Evolutionary conservation across 2,797 vertebrate genomes (phyloP).

Genomic region (Enteromius thamalakanensis): DNA sequence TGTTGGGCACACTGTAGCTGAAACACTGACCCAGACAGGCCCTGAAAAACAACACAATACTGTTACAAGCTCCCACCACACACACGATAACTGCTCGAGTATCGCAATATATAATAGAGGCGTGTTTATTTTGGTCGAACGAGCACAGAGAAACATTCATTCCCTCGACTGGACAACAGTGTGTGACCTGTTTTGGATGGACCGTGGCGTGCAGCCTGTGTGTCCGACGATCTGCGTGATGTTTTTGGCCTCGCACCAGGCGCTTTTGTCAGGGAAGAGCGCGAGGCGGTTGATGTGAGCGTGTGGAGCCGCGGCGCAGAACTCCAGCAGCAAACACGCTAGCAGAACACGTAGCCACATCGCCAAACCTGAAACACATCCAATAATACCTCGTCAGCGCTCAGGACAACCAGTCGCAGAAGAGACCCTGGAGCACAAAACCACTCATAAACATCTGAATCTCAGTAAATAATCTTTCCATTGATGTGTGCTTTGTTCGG

Average conservation of each 20-base stretch:
- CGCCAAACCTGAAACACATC: slow-evolving; percentile 49
- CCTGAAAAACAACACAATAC: slow-evolving; percentile 30
- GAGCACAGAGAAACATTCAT: neutral
- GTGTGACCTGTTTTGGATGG: slow-evolving; percentile 96
- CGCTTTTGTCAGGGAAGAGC: slow-evolving; percentile 97
- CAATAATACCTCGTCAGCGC: no score
- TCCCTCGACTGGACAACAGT: neutral
- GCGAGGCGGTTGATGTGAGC: slow-evolving; percentile 96
- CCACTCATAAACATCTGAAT: no score
- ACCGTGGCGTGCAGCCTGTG: slow-evolving; percentile 93
- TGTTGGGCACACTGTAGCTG: slow-evolving; percentile 99
- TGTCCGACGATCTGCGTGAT: slow-evolving; percentile 99
- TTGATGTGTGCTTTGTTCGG: no score
- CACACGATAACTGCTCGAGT: neutral
- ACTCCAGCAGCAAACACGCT: slow-evolving; percentile 78
- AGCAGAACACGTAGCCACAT: slow-evolving; percentile 82
- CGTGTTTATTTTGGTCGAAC: neutral
- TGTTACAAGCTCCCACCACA: neutral
- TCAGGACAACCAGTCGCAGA: no score
- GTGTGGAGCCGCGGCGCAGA: slow-evolving; percentile 84
- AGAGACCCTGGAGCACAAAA: no score
- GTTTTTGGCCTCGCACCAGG: slow-evolving; percentile 99
- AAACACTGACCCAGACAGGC: slow-evolving; percentile 91
- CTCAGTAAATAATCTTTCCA: no score
- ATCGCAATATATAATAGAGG: neutral